Conservation (phyloP, 2,888 invertebrate species). For the Bombylius major region DNA sequence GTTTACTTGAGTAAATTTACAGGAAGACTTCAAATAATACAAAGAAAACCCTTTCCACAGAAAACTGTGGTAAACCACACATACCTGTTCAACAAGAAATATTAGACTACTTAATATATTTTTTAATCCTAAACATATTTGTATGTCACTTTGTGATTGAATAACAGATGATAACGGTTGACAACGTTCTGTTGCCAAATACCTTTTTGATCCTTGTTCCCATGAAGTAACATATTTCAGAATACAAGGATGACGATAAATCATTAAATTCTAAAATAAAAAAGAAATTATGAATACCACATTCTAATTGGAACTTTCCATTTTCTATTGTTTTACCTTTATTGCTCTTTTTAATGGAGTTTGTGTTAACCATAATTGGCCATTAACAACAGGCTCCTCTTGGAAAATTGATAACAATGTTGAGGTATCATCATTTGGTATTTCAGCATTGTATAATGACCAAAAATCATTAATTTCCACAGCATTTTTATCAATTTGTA, state of each 20-base stretch:
- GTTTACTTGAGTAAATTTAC: no score
- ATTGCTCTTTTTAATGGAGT: conserved; percentile 64
- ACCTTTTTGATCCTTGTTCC: conserved; percentile 60
- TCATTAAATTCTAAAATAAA: conserved; percentile 60
- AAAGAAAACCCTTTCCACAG: no score
- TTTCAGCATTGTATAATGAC: conserved; percentile 44
- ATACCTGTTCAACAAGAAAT: conserved; percentile 69
- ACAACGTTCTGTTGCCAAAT: conserved; percentile 72
- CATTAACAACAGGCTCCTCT: conserved; percentile 52
- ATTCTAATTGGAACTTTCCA: no score
- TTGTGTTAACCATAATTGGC: conserved; percentile 49
- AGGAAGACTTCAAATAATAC: no score
- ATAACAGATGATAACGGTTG: conserved; percentile 59
- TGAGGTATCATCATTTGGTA: conserved; percentile 37
- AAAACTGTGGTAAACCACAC: no score
- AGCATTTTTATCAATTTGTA: conserved; percentile 58
- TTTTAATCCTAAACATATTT: conserved; percentile 73
- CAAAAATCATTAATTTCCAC: conserved; percentile 69
- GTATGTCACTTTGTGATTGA: conserved; percentile 53
- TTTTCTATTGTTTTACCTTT: conserved; percentile 43
- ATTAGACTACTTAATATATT: conserved; percentile 67
- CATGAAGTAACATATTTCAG: conserved; percentile 70
- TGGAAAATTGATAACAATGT: conserved; percentile 61
- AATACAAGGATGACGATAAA: conserved; percentile 78
- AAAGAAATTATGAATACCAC: no score